Conservation (phyloP, 2,888 invertebrate species). For the Octodonta nipae region DNA sequence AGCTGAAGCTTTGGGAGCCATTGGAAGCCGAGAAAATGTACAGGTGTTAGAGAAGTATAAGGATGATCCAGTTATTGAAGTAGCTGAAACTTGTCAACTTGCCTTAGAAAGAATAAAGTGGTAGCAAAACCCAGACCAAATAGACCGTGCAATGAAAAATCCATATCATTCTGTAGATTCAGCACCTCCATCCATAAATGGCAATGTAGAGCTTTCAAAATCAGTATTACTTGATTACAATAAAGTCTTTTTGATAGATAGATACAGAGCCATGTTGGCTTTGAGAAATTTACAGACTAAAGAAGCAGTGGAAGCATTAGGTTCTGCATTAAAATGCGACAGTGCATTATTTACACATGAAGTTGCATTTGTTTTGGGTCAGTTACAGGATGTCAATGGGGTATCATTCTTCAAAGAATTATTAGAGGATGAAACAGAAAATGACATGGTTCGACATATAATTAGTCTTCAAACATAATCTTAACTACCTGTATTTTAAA, state of each 20-base stretch:
- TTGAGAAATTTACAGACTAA: constrained; percentile 70
- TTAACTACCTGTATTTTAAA: too few relatives aligned
- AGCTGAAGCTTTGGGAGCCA: constrained; percentile 94
- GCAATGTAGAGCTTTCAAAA: constrained; percentile 45
- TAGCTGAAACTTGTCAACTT: constrained; percentile 88
- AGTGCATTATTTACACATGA: constrained; percentile 94
- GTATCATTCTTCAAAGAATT: constrained; percentile 61
- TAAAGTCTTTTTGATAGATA: constrained; percentile 63
- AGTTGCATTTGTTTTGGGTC: constrained; percentile 93
- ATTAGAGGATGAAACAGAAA: constrained; percentile 61
- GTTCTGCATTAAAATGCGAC: constrained; percentile 63
- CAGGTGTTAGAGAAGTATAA: constrained; percentile 61
- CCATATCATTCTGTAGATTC: constrained; percentile 87
- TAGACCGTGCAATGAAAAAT: too few relatives aligned
- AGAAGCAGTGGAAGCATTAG: constrained; percentile 66
- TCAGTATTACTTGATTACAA: constrained; percentile 56
- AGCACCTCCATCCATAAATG: constrained; percentile 55
- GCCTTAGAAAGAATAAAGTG: constrained; percentile 75
- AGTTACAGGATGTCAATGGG: constrained; percentile 72
- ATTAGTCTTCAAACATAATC: too few relatives aligned
- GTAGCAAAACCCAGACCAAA: constrained; percentile 44
- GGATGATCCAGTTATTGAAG: constrained; percentile 65
- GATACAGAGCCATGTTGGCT: constrained; percentile 94
- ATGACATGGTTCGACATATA: constrained; percentile 96
- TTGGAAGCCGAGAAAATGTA: constrained; percentile 58